Evolutionary conservation across 2,888 invertebrate genomes (phyloP), one percentile per base, ranked within the genome.

Genomic region (Helicoverpa assulta): DNA sequence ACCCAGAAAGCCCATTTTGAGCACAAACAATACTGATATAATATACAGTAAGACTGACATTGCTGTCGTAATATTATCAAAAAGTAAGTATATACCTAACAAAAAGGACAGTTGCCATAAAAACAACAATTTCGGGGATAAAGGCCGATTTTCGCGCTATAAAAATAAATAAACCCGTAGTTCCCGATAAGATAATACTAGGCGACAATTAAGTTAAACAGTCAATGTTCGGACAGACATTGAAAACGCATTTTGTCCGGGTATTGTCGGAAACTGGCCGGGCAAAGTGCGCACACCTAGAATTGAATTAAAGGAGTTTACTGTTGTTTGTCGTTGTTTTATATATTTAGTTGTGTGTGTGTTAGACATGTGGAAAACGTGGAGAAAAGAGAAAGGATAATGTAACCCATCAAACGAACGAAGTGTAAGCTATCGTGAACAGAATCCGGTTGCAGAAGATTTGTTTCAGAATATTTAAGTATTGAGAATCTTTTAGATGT

Each of bases 131-230:
- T 85, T 78, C 60, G 74, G 72, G 10, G 78, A 83, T 82, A 86
- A 82, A 84, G 75, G 76, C 80, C 73, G 81, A 82, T 78, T 84
- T 81, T 78, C 70, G 77, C 84, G 79, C 57, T 76, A 81, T 83
- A 86, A 85, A 86, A 86, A 87, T 87, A 87, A 86, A 88, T 86
- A 87, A 82, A 77, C 76, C 74, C 75, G 72, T 77, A 75, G 78
- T 76, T 61, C 74, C 71, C 77, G 90, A 90, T 90, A 91, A 89
- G 89, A 88, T 87, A 89, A 88, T 86, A 85, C 85, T 78, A 79
- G 82, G 74, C 77, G 85, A 86, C 90, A 89, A 89, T 90, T 89
- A 90, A 88, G 84, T 89, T 85, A 84, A 88, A 85, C 78, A 78
- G 80, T 66, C 77, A 70, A 81, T 80, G 73, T 78, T 73, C 75